A percentile compares a stretch with the other conserved stretches of the same genome.
phyloP scores from a whole-genome alignment of 1,140 invertebrate genomes.

The Copidosoma floridanum region DNA sequence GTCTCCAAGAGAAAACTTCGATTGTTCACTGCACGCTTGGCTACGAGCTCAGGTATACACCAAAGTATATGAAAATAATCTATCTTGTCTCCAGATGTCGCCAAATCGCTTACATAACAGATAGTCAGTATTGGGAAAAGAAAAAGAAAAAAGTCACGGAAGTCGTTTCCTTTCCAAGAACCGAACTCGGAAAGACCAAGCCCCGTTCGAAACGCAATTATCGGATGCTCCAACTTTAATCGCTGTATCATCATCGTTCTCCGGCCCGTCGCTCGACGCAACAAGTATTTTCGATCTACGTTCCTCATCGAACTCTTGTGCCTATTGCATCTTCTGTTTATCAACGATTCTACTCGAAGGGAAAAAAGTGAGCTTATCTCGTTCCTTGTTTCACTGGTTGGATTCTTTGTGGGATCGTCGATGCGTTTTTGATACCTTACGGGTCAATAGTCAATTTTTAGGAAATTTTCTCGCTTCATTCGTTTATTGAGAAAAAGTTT shows the following conservation, averaged over 20 bases:
- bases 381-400: conserved; percentile 1
- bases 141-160: not conserved
- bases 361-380: not conserved
- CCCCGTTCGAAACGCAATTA: conserved; percentile 15
- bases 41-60: too few species aligned
- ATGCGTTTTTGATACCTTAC: too few species aligned
- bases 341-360: not conserved
- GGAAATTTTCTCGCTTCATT: not conserved
- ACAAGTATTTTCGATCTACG: conserved; percentile 16
- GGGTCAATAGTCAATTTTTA: not conserved
- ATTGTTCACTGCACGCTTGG: too few species aligned
- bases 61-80: conserved; percentile 11
- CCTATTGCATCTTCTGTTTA: too few species aligned
- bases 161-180: too few species aligned
- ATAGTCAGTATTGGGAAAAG: not conserved
- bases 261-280: conserved; percentile 9
- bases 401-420: too few species aligned
- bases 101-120: not conserved
- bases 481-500: too few species aligned
- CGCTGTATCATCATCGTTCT: conserved; percentile 7
- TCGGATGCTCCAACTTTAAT: conserved; percentile 16
- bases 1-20: too few species aligned
- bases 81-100: not conserved
- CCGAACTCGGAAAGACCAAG: not conserved
- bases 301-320: not conserved